Conservation (phyloP, 2,113 vertebrate genomes). For the Canis aureus region DNA sequence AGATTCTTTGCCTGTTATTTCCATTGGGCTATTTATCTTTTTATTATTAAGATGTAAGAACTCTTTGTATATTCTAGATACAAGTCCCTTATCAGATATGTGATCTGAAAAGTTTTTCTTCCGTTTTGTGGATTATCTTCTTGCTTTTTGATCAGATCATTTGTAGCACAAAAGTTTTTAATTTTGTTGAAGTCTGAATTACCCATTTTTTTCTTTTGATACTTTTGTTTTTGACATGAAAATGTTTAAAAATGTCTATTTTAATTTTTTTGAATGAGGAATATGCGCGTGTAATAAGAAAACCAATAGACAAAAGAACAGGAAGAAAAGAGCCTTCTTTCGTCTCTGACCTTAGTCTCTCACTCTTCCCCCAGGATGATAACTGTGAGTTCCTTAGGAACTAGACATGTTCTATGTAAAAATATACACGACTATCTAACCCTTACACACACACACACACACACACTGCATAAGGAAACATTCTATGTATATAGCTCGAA, state of each 20-base stretch:
- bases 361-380: background rate
- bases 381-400: background rate
- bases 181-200: conserved; percentile 1
- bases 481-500: background rate
- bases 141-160: background rate
- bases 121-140: background rate
- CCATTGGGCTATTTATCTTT: too few species aligned
- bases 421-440: background rate
- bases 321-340: background rate
- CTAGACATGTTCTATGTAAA: background rate
- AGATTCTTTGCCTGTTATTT: background rate
- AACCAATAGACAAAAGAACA: background rate
- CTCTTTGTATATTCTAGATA: background rate
- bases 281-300: background rate
- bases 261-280: background rate
- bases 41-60: too few species aligned
- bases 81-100: background rate
- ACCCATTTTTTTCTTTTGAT: background rate
- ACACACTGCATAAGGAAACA: background rate
- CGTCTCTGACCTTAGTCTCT: background rate
- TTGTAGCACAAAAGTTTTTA: background rate
- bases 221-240: background rate
- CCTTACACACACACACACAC: background rate
- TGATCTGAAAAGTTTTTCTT: background rate
- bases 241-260: background rate